Percentiles rank a stretch among this genome's conserved stretches.
phyloP scores from a whole-genome alignment of 2,797 vertebrate species.

The Dicrostonyx torquatus region DNA sequence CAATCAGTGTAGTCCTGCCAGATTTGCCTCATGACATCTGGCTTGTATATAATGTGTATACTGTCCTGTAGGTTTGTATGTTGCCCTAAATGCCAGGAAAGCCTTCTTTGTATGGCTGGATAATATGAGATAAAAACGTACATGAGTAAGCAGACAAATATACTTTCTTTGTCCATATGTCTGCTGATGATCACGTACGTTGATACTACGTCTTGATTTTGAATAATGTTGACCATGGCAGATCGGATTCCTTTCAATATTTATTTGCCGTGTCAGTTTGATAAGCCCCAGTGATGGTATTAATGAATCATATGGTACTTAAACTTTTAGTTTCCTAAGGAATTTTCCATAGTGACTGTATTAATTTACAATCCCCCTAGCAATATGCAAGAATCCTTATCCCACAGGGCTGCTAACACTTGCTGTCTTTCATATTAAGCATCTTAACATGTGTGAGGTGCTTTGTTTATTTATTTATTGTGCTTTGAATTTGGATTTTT shows the following conservation, averaged over 20 bases:
- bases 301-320: neutral
- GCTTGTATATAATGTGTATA: neutral
- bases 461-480: no score
- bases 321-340: neutral
- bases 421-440: neutral
- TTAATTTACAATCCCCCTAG: neutral
- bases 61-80: neutral
- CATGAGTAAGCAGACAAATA: neutral
- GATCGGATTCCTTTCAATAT: neutral
- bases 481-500: neutral
- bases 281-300: neutral
- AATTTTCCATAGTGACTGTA: neutral
- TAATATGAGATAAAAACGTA: no score
- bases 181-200: neutral
- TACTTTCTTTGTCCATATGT: neutral
- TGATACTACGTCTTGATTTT: rapidly evolving
- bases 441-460: neutral
- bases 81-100: neutral
- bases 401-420: no score
- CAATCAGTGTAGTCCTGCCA: neutral
- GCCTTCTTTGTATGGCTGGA: neutral
- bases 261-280: neutral
- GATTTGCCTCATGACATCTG: neutral
- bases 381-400: no score
- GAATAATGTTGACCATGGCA: neutral